Percentiles rank a stretch among this genome's conserved stretches.
These are phyloP conservation scores for Plectus sambesii DNA, from an alignment of 1,140 invertebrate genomes.

Conservation along the genomic window DNA sequence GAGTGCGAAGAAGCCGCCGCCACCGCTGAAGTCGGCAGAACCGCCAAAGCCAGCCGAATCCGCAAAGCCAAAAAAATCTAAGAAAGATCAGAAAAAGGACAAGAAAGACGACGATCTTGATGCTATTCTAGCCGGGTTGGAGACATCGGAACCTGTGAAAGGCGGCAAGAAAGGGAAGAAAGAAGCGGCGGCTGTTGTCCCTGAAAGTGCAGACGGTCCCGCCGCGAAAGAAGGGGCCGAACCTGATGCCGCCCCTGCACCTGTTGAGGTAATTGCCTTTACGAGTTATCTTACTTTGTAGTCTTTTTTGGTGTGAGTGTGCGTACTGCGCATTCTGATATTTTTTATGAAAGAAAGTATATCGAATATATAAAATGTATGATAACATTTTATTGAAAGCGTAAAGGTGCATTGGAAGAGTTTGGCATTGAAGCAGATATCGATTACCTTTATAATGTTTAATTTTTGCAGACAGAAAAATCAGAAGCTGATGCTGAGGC, in stretches of 20 bases:
- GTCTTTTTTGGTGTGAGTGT: no score
- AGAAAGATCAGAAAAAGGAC: background rate
- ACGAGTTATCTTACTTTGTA: no score
- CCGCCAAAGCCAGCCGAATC: no score
- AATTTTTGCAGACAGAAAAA: no score
- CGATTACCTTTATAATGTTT: no score
- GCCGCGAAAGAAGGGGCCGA: conserved; percentile 62
- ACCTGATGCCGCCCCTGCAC: conserved; percentile 56
- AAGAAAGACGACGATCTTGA: conserved; percentile 18
- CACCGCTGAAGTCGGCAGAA: no score
- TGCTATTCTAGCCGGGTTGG: conserved; percentile 10
- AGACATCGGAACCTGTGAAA: no score
- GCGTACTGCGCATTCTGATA: no score
- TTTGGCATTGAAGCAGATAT: no score
- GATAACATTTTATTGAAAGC: conserved; percentile 22
- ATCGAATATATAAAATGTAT: conserved; percentile 17
- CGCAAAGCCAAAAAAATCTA: no score
- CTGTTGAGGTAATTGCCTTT: conserved; percentile 30
- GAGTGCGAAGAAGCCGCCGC: no score
- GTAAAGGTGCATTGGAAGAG: conserved; percentile 48
- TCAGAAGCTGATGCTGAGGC: conserved; percentile 8
- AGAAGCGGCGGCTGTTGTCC: background rate
- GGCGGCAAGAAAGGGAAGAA: conserved; percentile 12
- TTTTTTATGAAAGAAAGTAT: conserved; percentile 38
- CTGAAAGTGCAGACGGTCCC: background rate